These are phyloP conservation scores for Onychorhynchus coronatus DNA, from an alignment of 2,113 vertebrate genomes.

Conservation along the genomic window DNA sequence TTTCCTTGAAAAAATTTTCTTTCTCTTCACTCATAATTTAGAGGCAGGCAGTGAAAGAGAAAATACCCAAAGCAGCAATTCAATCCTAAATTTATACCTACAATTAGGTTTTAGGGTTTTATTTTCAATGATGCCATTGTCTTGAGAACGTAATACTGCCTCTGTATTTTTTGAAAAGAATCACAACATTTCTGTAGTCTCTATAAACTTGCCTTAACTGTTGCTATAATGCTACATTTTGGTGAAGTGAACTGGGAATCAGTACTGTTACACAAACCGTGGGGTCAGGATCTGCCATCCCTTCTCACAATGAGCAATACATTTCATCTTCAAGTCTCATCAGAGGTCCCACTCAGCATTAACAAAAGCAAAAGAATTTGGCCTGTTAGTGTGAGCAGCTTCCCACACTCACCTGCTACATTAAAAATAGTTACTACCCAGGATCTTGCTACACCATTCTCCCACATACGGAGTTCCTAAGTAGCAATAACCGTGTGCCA, in stretches of 20 bases:
- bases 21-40: neutral
- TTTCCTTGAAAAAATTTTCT: neutral
- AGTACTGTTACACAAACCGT: neutral
- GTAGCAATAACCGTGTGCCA: neutral
- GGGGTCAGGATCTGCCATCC: neutral
- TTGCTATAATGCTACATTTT: neutral
- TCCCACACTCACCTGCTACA: slow-evolving; percentile 59
- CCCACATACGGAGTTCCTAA: neutral
- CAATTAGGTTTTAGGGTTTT: neutral
- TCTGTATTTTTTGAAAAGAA: neutral
- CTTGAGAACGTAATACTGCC: neutral
- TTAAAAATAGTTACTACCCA: slow-evolving; percentile 41
- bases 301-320: slow-evolving; percentile 11
- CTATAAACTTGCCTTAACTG: neutral
- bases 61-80: neutral
- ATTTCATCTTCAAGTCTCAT: neutral
- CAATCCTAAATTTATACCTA: neutral
- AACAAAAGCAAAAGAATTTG: slow-evolving; percentile 55
- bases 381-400: slow-evolving; percentile 23
- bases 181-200: neutral
- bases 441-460: slow-evolving; percentile 37
- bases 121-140: neutral
- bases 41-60: neutral
- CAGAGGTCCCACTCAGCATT: slow-evolving; percentile 35
- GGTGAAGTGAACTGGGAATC: neutral